These are phyloP conservation scores for Wiebesia pumilae DNA, from an alignment of 1,140 invertebrate species.

Conservation along the genomic window DNA sequence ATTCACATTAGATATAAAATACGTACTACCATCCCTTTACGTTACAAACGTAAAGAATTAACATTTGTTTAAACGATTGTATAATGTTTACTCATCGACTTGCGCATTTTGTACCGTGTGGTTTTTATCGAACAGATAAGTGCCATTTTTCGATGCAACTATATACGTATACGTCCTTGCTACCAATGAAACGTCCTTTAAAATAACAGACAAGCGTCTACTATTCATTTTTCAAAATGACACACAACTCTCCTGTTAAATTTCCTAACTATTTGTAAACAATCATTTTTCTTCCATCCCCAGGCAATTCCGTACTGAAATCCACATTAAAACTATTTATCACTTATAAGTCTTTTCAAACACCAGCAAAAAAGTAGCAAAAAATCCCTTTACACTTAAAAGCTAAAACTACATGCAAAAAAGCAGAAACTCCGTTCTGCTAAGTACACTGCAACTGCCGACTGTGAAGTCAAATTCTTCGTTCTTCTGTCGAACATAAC, in stretches of 20 bases:
- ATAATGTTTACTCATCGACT: too few species aligned
- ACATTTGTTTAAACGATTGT: too few species aligned
- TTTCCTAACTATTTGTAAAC: background rate
- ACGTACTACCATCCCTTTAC: too few species aligned
- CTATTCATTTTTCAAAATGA: background rate
- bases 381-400: background rate
- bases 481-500: background rate
- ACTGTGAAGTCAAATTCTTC: background rate
- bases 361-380: background rate
- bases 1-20: too few species aligned
- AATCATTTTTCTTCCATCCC: background rate
- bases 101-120: too few species aligned
- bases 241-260: background rate
- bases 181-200: too few species aligned
- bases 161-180: too few species aligned
- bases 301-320: background rate
- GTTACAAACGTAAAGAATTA: too few species aligned
- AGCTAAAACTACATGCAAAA: background rate
- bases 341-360: slow-evolving; percentile 13
- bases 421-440: background rate
- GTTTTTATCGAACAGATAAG: too few species aligned
- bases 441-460: background rate
- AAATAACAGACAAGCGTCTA: background rate
- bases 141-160: background rate
- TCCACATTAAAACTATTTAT: background rate